phyloP scores from a whole-genome alignment of 2,113 vertebrate genomes.

The Melierax canorus region DNA sequence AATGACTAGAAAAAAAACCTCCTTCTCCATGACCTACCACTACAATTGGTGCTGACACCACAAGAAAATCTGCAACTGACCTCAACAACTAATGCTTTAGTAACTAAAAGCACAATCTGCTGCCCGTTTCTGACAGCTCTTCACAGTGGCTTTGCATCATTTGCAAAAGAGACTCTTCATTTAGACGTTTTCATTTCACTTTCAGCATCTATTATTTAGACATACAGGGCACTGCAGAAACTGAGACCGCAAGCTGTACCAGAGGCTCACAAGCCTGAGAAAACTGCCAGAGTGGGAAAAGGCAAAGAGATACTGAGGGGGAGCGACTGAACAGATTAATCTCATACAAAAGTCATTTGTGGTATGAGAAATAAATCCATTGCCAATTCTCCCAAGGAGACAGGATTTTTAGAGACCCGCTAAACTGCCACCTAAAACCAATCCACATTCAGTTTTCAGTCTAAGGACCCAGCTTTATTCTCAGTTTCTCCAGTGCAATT shows the following conservation, averaged over 20 bases:
- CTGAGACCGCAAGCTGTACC: neutral
- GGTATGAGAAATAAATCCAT: neutral
- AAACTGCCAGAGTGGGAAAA: neutral
- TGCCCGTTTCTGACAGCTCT: neutral
- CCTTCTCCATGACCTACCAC: neutral
- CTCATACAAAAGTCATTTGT: neutral
- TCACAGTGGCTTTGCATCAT: neutral
- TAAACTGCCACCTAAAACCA: neutral
- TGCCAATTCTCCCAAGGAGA: neutral
- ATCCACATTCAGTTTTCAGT: neutral
- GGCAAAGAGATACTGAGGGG: neutral
- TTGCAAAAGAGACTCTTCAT: neutral
- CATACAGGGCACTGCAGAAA: neutral
- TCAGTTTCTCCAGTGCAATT: neutral
- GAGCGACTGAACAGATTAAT: neutral
- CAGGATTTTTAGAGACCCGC: neutral
- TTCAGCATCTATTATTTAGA: conserved; percentile 61
- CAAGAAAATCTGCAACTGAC: conserved; percentile 20
- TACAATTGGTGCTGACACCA: conserved; percentile 16
- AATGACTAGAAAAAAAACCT: neutral
- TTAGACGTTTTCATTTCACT: conserved; percentile 3
- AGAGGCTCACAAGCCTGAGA: neutral
- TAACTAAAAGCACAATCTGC: neutral
- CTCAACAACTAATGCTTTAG: conserved; percentile 12
- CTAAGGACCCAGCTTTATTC: neutral